Base-by-base conservation (phyloP, 1,140 invertebrate genomes). In the Wiebesia pumilae region DNA sequence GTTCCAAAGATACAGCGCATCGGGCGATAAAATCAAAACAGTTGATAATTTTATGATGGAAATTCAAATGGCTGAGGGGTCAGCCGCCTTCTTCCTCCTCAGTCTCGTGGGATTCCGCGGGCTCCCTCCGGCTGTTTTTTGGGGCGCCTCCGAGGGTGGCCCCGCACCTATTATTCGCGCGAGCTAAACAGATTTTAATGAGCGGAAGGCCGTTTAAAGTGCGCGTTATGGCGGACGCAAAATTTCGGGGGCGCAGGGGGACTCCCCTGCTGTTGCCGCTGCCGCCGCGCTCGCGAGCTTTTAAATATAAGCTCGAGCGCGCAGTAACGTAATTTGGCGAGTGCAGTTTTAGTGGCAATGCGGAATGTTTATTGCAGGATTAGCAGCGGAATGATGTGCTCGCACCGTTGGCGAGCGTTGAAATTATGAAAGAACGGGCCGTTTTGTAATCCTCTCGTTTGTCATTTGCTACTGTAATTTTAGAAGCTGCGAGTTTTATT, bases 101-200 rank as follows among this genome's bases (percentile, higher is more conserved):
- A 67, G 84, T 78, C 86, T 30, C n/a, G 6, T 24, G 47, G 83
- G 67, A 80, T 43, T 47, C 12, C 27, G 83, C 38, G 30, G 54
- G 62, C 86, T n/a, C 83, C 83, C 77, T 80, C 33, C 47, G 69
- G 62, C 84, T 75, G 54, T 86, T 85, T 77, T 86, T 86, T 54
- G 78, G 51, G 51, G 78, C 54, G 33, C 58, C 78, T 81, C 35
- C 47, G 69, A 69, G 27, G 71, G 43, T 35, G 51, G 47, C 81
- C 51, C n/a, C 9, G 27, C 73, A 27, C 38, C 81, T 75, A 84
- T 87, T 87, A 87, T 79, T 84, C 86, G 82, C 78, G 81, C 65
- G 88, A 81, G 88, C 89, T 90, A 91, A 90, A 91, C 89, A 90
- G 89, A 90, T 90, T 91, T 90, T 91, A 90, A 91, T 90, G 88